Evolutionary conservation across 2,113 vertebrate genomes (phyloP).

Genomic region (Tyrannus savana): DNA sequence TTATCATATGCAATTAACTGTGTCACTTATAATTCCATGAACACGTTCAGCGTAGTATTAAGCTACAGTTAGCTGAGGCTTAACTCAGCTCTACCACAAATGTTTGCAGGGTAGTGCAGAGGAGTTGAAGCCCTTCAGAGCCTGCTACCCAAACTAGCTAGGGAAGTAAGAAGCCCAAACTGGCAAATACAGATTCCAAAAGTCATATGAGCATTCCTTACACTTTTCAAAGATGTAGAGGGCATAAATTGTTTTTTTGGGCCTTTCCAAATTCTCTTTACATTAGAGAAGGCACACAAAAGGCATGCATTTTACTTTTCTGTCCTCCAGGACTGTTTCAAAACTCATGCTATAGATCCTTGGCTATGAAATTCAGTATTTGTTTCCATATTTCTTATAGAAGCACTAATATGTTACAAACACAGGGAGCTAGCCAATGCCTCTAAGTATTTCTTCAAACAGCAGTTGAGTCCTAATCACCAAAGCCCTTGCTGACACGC

Average conservation of each 20-base stretch:
- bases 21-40: neutral
- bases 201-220: neutral
- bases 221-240: neutral
- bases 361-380: neutral
- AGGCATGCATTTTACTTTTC: neutral
- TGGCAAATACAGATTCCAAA: neutral
- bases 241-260: neutral
- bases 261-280: neutral
- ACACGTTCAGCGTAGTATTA: neutral
- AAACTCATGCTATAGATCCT: neutral
- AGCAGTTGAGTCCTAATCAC: neutral
- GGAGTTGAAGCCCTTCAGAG: accelerated
- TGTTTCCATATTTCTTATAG: neutral
- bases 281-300: neutral
- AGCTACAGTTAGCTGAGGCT: neutral
- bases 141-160: neutral
- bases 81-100: neutral
- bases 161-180: neutral
- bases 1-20: neutral
- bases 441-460: neutral
- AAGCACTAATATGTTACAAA: neutral
- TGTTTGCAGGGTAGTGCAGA: neutral
- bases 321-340: neutral
- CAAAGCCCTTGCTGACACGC: neutral
- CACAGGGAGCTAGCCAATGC: neutral